Conservation (phyloP, 92 coral and sea anemone genomes). For the Desmophyllum pertusum region DNA sequence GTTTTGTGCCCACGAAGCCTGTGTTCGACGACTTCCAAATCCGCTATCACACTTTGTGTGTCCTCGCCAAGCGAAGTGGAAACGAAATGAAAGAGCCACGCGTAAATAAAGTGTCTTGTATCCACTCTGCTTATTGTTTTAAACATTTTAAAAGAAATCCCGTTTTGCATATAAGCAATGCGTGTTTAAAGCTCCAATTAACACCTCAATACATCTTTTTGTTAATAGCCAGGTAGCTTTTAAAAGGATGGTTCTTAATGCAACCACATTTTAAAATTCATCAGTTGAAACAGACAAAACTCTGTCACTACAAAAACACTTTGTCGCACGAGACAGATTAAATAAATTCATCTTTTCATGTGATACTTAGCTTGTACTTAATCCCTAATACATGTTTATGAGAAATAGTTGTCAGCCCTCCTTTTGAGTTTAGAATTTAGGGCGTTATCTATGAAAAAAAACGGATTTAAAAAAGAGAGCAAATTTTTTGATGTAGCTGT, state of each 20-base stretch:
- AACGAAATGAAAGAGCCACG: not conserved
- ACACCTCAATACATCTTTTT: conserved; percentile 21
- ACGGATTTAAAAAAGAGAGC: not conserved
- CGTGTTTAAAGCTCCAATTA: conserved; percentile 27
- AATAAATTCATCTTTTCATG: conserved; percentile 1
- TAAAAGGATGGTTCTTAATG: conserved; percentile 13
- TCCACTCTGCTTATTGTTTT: not conserved
- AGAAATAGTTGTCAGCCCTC: not conserved
- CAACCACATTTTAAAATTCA: conserved; percentile 32
- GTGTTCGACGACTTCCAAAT: not conserved
- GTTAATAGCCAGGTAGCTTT: conserved; percentile 21
- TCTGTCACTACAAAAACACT: not conserved
- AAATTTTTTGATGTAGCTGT: not conserved
- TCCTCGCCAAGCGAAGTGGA: not conserved
- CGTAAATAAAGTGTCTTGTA: not conserved
- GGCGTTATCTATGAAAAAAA: not conserved
- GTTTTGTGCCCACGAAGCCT: not conserved
- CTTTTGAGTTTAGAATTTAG: not conserved
- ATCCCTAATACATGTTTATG: conserved; percentile 6
- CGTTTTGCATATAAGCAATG: conserved; percentile 24
- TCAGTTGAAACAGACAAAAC: not conserved
- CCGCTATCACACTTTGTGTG: not conserved
- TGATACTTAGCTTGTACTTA: conserved; percentile 6
- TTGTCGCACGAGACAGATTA: not conserved
- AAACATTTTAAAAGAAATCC: conserved; percentile 28